A percentile compares a stretch with the other conserved stretches of the same genome.
phyloP scores from a whole-genome alignment of 2,888 invertebrate species.

The Ornithoptera priamus region DNA sequence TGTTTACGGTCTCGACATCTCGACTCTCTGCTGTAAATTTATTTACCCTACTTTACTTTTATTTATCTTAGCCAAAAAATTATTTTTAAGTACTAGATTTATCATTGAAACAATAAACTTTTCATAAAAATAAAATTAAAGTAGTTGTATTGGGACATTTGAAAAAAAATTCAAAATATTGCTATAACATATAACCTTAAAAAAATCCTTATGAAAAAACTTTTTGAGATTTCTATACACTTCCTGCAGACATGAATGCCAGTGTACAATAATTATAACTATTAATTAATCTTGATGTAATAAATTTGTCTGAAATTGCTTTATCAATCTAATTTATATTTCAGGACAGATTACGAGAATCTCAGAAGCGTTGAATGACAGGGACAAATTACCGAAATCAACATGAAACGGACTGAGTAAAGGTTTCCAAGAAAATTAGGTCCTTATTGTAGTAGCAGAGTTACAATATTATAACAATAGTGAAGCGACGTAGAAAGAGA shows the following conservation, averaged over 20 bases:
- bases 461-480: conserved; percentile 14
- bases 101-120: no score
- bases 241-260: background rate
- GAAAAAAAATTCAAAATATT: background rate
- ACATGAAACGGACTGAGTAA: background rate
- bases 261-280: background rate
- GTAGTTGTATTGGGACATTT: no score
- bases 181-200: background rate
- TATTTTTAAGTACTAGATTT: no score
- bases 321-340: background rate
- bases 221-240: background rate
- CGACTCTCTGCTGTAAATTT: no score
- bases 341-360: background rate
- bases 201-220: background rate
- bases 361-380: background rate
- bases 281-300: background rate
- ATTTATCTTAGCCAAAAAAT: no score
- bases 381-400: background rate
- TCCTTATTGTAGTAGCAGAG: background rate
- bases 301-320: background rate
- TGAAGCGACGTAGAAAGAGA: conserved; percentile 1
- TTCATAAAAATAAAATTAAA: no score
- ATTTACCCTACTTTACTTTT: no score
- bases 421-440: conserved; percentile 5
- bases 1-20: no score